phyloP scores from a whole-genome alignment of 2,888 invertebrate species.

The Macaria liturata region DNA sequence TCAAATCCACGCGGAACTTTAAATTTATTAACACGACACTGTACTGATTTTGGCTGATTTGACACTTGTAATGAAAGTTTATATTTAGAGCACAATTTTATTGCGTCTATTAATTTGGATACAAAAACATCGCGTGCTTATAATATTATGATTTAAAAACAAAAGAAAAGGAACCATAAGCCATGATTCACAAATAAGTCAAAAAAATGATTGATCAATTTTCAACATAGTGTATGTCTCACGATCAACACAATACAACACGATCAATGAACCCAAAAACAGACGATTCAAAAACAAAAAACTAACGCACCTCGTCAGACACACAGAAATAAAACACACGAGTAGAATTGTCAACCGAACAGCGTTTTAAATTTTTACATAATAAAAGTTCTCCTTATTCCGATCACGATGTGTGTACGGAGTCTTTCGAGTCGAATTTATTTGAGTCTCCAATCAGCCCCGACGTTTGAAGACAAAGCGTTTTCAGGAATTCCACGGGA shows the following conservation, averaged over 20 bases:
- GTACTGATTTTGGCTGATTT: not conserved
- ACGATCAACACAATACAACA: too few relatives aligned
- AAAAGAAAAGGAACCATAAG: too few relatives aligned
- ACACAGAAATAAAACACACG: conserved; percentile 6
- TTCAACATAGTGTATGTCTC: too few relatives aligned
- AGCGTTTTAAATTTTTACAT: conserved; percentile 11
- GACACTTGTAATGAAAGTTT: not conserved
- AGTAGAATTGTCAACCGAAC: conserved; percentile 16
- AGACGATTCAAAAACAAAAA: too few relatives aligned
- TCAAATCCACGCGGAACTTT: conserved; percentile 66
- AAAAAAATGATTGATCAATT: too few relatives aligned
- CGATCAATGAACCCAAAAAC: not conserved
- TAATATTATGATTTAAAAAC: too few relatives aligned
- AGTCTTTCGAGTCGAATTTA: conserved; percentile 53
- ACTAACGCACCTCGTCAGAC: not conserved
- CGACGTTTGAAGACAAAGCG: conserved; percentile 62
- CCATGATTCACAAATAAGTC: too few relatives aligned
- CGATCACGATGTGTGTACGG: conserved; percentile 48
- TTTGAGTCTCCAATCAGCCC: conserved; percentile 74
- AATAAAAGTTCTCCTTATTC: conserved; percentile 38
- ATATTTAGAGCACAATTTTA: too few relatives aligned
- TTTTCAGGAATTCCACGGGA: conserved; percentile 50
- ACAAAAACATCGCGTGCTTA: too few relatives aligned
- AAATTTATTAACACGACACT: conserved; percentile 69
- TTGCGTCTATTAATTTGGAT: too few relatives aligned